A percentile compares a stretch with the other conserved stretches of the same genome.
These are phyloP conservation scores for Synanceia verrucosa DNA, from an alignment of 2,797 vertebrate species.

Conservation along the genomic window DNA sequence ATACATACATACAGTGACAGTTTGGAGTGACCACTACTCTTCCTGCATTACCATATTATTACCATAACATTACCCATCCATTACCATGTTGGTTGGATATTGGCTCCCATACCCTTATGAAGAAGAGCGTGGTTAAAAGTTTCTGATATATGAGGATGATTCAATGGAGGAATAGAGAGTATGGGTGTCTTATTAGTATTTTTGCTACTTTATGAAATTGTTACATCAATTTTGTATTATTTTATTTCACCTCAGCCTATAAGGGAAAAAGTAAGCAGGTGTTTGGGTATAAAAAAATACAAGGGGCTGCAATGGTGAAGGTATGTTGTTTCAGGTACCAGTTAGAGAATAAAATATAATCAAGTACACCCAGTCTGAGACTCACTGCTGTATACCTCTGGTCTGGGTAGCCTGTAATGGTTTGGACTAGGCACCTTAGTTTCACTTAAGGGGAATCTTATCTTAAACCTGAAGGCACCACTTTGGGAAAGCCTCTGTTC, in stretches of 20 bases:
- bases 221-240: neutral
- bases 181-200: neutral
- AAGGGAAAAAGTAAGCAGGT: neutral
- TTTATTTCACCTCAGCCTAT: neutral
- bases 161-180: neutral
- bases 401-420: neutral
- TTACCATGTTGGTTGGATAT: constrained; percentile 49
- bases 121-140: neutral
- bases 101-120: neutral
- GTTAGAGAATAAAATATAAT: neutral
- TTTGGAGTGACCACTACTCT: constrained; percentile 22
- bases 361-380: too few species aligned
- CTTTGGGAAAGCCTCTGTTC: neutral
- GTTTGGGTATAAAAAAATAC: neutral
- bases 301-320: neutral
- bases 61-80: constrained; percentile 49
- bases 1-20: too few species aligned
- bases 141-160: neutral
- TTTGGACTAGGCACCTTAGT: neutral
- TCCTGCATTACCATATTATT: constrained; percentile 52
- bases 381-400: neutral
- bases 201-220: neutral
- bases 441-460: neutral
- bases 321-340: neutral
- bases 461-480: neutral